Conservation (phyloP, 2,888 invertebrate genomes). For the Mesorhabditis belari region DNA sequence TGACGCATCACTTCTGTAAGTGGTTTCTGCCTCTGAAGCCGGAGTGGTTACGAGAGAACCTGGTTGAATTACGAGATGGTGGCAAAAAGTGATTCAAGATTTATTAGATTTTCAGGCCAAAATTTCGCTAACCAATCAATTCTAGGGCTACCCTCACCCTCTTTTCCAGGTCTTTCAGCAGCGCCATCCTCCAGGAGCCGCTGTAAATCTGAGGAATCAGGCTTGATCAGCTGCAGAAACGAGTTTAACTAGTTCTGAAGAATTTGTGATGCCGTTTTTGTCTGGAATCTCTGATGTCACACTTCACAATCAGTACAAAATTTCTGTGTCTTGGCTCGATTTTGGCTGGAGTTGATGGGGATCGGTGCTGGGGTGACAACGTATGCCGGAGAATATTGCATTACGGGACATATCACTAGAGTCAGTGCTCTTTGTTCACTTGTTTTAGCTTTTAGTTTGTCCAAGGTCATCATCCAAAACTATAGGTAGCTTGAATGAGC, state of each 20-base stretch:
- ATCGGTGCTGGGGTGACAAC: slow-evolving; percentile 41
- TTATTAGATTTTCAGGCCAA: neutral
- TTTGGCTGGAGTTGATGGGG: slow-evolving; percentile 34
- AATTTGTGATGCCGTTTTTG: no score
- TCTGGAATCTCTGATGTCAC: slow-evolving; percentile 4
- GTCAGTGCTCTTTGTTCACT: slow-evolving; percentile 1
- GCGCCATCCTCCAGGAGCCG: slow-evolving; percentile 14
- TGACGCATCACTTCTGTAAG: slow-evolving; percentile 25
- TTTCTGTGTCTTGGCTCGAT: slow-evolving; percentile 27
- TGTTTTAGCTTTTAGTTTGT: no score
- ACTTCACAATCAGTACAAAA: slow-evolving; percentile 19
- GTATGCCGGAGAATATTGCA: slow-evolving; percentile 41
- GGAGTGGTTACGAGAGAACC: slow-evolving; percentile 37
- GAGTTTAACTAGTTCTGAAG: neutral
- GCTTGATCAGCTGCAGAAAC: slow-evolving; percentile 24
- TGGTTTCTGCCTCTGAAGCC: slow-evolving; percentile 35
- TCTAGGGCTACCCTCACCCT: slow-evolving; percentile 7
- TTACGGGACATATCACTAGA: slow-evolving; percentile 36
- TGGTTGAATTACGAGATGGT: slow-evolving; percentile 27
- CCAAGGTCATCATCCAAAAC: no score
- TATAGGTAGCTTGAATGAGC: slow-evolving; percentile 33
- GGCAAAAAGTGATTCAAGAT: neutral
- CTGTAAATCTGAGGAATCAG: slow-evolving; percentile 34
- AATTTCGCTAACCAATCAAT: neutral
- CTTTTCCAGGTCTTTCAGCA: slow-evolving; percentile 25